These are phyloP conservation scores for Masnerella sp. DNA, from an alignment of 2,888 invertebrate species.

Conservation along the genomic window DNA sequence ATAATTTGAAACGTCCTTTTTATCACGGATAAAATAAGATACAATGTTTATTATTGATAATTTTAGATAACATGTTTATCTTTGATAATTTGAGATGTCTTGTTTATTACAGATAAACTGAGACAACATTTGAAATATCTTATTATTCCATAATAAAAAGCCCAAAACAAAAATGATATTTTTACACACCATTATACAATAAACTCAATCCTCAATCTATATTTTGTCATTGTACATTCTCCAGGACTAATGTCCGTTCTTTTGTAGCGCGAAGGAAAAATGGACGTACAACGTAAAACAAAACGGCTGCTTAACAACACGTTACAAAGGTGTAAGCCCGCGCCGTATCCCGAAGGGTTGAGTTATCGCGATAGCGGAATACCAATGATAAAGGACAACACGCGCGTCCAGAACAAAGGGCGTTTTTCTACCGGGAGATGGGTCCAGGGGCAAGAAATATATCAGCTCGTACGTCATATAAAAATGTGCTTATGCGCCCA, in stretches of 20 bases:
- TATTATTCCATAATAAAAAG: too few species aligned
- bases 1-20: too few species aligned
- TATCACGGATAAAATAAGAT: too few species aligned
- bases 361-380: slow-evolving; percentile 64
- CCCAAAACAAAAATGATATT: too few species aligned
- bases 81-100: too few species aligned
- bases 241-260: slow-evolving; percentile 19
- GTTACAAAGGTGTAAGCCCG: slow-evolving; percentile 47
- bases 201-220: not conserved
- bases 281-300: slow-evolving; percentile 31
- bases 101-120: too few species aligned
- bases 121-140: too few species aligned
- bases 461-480: slow-evolving; percentile 73
- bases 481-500: slow-evolving; percentile 73
- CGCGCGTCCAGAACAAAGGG: slow-evolving; percentile 66
- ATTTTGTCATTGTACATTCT: not conserved
- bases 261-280: slow-evolving; percentile 27
- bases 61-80: too few species aligned
- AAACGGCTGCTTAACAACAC: slow-evolving; percentile 44
- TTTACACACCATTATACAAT: too few species aligned
- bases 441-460: slow-evolving; percentile 68
- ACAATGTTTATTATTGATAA: too few species aligned
- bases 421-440: slow-evolving; percentile 62
- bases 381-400: slow-evolving; percentile 67
- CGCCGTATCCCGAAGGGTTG: slow-evolving; percentile 54